These are phyloP conservation scores for Colletes gigas DNA, from an alignment of 1,140 invertebrate species.

Conservation along the genomic window DNA sequence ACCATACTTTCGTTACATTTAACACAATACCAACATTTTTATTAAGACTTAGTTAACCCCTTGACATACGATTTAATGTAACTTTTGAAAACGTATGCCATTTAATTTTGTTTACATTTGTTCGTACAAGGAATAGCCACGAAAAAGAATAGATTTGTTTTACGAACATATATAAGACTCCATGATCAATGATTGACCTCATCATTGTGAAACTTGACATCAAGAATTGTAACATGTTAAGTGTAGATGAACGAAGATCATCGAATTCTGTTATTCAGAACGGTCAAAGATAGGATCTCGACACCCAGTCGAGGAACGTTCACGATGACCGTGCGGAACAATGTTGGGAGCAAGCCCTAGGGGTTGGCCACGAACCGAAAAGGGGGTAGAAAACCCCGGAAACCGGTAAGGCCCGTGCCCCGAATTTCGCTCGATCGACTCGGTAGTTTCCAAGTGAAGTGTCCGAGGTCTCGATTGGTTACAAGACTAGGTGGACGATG, in stretches of 20 bases:
- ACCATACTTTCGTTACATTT: too few relatives aligned
- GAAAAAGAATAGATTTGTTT: too few relatives aligned
- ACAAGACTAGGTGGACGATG: constrained; percentile 61
- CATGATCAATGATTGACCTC: too few relatives aligned
- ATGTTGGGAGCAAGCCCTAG: constrained; percentile 14
- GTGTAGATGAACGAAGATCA: background rate
- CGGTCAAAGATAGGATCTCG: background rate
- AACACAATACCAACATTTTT: too few relatives aligned
- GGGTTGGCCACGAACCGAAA: background rate
- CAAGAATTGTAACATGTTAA: too few relatives aligned
- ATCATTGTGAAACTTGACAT: too few relatives aligned
- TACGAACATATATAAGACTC: too few relatives aligned
- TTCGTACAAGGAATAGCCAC: too few relatives aligned
- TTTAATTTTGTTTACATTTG: too few relatives aligned
- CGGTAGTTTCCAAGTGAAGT: constrained; percentile 63
- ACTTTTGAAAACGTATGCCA: too few relatives aligned
- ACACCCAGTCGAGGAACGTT: background rate
- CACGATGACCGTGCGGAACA: constrained; percentile 22
- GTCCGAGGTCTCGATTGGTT: constrained; percentile 55
- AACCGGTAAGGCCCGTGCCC: constrained; percentile 77
- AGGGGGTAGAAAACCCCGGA: constrained; percentile 13
- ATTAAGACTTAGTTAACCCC: too few relatives aligned
- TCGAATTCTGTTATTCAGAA: constrained; percentile 1
- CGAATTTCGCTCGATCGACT: constrained; percentile 60
- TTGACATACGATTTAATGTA: too few relatives aligned